phyloP scores from a whole-genome alignment of 2,797 vertebrate genomes.

The Momotus momota region DNA sequence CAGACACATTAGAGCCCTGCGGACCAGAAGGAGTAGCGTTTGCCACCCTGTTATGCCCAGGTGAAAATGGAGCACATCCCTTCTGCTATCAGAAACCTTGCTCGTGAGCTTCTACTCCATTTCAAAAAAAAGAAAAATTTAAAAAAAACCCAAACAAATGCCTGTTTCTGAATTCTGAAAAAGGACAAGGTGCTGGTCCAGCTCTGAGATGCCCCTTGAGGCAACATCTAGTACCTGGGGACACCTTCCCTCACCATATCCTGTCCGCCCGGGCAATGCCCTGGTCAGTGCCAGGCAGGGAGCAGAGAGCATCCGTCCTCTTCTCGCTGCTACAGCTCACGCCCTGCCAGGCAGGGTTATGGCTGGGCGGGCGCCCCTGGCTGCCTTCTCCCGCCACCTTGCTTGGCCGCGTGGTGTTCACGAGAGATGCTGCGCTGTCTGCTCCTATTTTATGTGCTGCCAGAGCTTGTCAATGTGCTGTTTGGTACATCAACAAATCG shows the following conservation, averaged over 20 bases:
- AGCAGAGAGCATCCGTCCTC: neutral
- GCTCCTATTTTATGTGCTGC: neutral
- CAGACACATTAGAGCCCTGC: accelerated
- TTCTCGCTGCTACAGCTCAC: accelerated
- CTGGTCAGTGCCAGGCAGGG: neutral
- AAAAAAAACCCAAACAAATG: neutral
- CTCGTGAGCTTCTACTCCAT: neutral
- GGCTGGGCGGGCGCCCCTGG: neutral
- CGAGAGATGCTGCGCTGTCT: neutral
- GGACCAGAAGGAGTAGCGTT: accelerated
- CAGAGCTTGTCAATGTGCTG: neutral
- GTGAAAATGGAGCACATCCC: accelerated
- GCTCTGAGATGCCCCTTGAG: neutral
- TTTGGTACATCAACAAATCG: conserved; percentile 7
- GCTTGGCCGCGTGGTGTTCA: accelerated
- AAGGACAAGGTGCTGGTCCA: neutral
- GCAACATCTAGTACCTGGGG: neutral
- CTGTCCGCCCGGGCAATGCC: neutral
- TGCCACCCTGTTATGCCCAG: accelerated
- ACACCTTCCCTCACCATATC: neutral
- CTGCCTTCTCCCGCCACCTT: accelerated
- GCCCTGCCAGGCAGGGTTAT: neutral
- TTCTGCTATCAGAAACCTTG: accelerated
- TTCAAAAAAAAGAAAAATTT: accelerated
- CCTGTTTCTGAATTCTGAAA: neutral